A percentile compares a stretch with the other conserved stretches of the same genome.
These are phyloP conservation scores for Ephestia elutella DNA, from an alignment of 1,140 invertebrate species.

Conservation along the genomic window DNA sequence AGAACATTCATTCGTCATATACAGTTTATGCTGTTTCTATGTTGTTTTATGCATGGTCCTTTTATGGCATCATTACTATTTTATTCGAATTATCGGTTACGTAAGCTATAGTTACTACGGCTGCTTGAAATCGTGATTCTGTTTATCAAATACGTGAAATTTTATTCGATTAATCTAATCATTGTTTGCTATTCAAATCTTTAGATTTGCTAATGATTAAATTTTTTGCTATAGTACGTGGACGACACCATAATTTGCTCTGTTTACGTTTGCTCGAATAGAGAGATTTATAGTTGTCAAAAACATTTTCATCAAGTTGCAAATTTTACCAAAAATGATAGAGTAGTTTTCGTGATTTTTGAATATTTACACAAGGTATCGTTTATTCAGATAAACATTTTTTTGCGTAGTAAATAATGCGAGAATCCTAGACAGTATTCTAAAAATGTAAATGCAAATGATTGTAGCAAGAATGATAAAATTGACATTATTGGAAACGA, in stretches of 20 bases:
- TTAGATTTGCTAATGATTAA: no score
- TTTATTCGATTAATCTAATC: neutral
- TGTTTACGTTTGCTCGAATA: neutral
- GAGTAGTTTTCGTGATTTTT: no score
- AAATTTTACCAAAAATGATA: no score
- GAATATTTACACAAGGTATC: no score
- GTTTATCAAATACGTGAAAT: neutral
- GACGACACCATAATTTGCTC: no score
- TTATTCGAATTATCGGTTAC: constrained; percentile 4
- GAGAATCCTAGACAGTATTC: neutral
- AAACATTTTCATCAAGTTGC: no score
- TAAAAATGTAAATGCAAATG: neutral
- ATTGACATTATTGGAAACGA: neutral
- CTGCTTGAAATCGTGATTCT: neutral
- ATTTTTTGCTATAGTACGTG: no score
- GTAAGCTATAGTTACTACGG: neutral
- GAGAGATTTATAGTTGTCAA: neutral
- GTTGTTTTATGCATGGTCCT: neutral
- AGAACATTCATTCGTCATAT: neutral
- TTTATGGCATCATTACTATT: constrained; percentile 9
- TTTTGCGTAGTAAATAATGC: neutral
- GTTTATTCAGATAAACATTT: no score
- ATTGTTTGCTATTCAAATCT: neutral
- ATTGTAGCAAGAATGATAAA: neutral
- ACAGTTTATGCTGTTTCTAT: neutral